Evolutionary conservation across 2,888 invertebrate species (phyloP).

Genomic region (Nemoura dubitans): DNA sequence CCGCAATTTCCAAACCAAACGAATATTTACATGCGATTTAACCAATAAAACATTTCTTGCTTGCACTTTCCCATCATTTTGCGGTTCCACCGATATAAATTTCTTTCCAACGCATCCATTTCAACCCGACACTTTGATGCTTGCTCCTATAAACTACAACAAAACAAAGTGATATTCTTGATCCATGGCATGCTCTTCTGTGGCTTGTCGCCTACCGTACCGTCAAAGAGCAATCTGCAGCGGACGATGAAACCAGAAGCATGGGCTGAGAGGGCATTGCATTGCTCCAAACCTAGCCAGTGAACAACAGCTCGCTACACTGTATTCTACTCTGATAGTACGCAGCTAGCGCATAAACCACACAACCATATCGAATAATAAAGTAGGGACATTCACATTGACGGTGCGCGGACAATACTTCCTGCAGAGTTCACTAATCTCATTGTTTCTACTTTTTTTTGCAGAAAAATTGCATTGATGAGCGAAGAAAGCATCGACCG

Average conservation of each 20-base stretch:
- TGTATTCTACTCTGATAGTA: not conserved
- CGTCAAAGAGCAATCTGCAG: not conserved
- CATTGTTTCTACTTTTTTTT: slow-evolving; percentile 16
- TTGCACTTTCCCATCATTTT: no score
- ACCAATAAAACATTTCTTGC: not conserved
- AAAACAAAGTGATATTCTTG: not conserved
- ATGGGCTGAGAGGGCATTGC: slow-evolving; percentile 15
- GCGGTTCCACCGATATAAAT: no score
- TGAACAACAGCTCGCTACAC: not conserved
- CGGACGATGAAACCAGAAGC: not conserved
- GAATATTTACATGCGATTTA: not conserved
- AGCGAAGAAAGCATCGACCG: slow-evolving; percentile 15
- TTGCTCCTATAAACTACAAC: not conserved
- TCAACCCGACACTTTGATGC: not conserved
- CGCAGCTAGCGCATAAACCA: slow-evolving; percentile 22
- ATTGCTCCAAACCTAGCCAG: slow-evolving; percentile 17
- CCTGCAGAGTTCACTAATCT: slow-evolving; percentile 33
- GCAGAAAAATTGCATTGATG: not conserved
- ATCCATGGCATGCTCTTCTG: not conserved
- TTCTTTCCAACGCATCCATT: no score
- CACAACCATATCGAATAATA: slow-evolving; percentile 27
- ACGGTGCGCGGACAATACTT: slow-evolving; percentile 24
- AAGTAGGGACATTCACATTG: slow-evolving; percentile 35
- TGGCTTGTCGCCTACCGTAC: not conserved
- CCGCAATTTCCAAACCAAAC: not conserved